phyloP scores from a whole-genome alignment of 1,140 invertebrate genomes.

The Vanessa tameamea region DNA sequence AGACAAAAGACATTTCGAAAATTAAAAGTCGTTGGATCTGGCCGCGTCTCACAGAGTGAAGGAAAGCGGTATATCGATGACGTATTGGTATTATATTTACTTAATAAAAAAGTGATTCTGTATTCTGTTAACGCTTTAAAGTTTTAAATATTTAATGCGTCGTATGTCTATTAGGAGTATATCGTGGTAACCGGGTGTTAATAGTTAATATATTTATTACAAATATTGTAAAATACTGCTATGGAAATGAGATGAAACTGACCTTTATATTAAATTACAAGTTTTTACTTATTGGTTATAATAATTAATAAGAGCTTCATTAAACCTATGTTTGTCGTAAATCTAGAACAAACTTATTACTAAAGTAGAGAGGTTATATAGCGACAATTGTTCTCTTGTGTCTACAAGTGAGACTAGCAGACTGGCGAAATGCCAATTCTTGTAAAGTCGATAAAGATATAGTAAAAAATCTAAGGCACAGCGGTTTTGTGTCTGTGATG shows the following conservation, averaged over 20 bases:
- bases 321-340: background rate
- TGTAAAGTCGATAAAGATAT: constrained; percentile 8
- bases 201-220: no score
- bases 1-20: constrained; percentile 46
- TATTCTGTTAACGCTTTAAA: background rate
- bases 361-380: background rate
- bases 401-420: background rate
- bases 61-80: constrained; percentile 11
- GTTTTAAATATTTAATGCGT: background rate
- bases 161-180: no score
- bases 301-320: no score
- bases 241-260: no score
- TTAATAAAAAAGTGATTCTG: no score
- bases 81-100: background rate
- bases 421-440: constrained; percentile 7
- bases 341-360: background rate
- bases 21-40: constrained; percentile 39
- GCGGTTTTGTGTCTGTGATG: background rate
- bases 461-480: background rate
- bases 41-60: constrained; percentile 25
- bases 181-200: no score
- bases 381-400: background rate
- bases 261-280: no score
- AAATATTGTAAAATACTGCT: no score
- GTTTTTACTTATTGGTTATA: no score